These are phyloP conservation scores for Apamea monoglypha DNA, from an alignment of 2,888 invertebrate species.

Conservation along the genomic window DNA sequence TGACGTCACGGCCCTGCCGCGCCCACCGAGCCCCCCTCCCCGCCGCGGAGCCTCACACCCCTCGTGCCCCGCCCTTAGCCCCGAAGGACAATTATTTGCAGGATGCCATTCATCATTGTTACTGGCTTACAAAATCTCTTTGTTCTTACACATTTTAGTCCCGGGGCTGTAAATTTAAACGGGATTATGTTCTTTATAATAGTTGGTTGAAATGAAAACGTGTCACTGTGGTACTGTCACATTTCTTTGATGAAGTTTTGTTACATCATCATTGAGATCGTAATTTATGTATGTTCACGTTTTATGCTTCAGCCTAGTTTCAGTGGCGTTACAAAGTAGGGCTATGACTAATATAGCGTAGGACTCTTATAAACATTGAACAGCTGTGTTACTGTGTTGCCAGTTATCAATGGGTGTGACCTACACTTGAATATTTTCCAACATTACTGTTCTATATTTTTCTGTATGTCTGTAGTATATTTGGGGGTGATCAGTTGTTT, in stretches of 20 bases:
- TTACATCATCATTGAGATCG: slow-evolving; percentile 29
- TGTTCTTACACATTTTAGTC: slow-evolving; percentile 70
- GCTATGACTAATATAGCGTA: slow-evolving; percentile 49
- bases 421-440: slow-evolving; percentile 30
- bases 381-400: slow-evolving; percentile 53
- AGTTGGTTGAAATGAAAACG: slow-evolving; percentile 53
- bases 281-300: slow-evolving; percentile 54
- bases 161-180: slow-evolving; percentile 61
- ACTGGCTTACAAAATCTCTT: slow-evolving; percentile 73
- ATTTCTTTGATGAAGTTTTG: slow-evolving; percentile 26
- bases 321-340: slow-evolving; percentile 21
- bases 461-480: background rate
- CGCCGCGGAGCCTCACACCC: slow-evolving; percentile 60
- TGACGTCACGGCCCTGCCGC: slow-evolving; percentile 84
- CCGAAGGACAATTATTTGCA: slow-evolving; percentile 85
- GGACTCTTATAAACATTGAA: slow-evolving; percentile 55
- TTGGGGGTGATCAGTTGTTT: slow-evolving; percentile 44
- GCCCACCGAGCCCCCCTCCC: slow-evolving; percentile 70
- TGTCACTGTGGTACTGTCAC: slow-evolving; percentile 48
- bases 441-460: slow-evolving; percentile 6
- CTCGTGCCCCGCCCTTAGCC: slow-evolving; percentile 67
- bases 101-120: slow-evolving; percentile 84
- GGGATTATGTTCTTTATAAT: slow-evolving; percentile 61
- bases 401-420: slow-evolving; percentile 59
- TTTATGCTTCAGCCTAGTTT: slow-evolving; percentile 52